Conservation (phyloP, 1,140 invertebrate genomes). For the Hyles euphorbiae region DNA sequence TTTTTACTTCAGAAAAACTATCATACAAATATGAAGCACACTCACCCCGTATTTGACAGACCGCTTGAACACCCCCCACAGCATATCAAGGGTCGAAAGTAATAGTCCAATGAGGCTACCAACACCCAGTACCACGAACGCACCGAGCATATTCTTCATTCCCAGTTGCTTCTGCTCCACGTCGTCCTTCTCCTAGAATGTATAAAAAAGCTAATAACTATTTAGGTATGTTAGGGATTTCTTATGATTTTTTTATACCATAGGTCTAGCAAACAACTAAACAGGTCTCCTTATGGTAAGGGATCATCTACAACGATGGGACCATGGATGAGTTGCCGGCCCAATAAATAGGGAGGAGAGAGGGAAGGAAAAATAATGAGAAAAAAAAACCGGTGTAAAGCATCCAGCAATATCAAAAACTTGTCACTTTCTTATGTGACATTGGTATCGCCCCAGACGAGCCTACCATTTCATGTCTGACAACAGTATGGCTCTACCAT, state of each 20-base stretch:
- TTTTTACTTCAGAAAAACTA: slow-evolving; percentile 1
- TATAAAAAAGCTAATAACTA: not conserved
- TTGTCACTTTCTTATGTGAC: too few relatives aligned
- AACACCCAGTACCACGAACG: slow-evolving; percentile 92
- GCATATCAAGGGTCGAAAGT: slow-evolving; percentile 63
- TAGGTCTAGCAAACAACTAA: too few relatives aligned
- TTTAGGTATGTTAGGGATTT: not conserved
- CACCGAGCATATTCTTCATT: slow-evolving; percentile 93
- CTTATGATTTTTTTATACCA: not conserved
- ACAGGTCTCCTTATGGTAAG: too few relatives aligned
- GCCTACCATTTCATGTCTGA: too few relatives aligned
- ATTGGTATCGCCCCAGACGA: too few relatives aligned
- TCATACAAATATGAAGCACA: slow-evolving; percentile 10
- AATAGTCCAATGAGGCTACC: slow-evolving; percentile 69
- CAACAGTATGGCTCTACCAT: too few relatives aligned
- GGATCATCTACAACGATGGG: too few relatives aligned
- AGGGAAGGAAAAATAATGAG: too few relatives aligned
- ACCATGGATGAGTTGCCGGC: too few relatives aligned
- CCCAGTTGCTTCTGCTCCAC: slow-evolving; percentile 79
- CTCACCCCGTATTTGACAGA: slow-evolving; percentile 67
- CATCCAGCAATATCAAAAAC: too few relatives aligned
- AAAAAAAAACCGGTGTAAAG: too few relatives aligned
- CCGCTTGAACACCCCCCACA: slow-evolving; percentile 64
- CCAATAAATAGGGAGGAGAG: too few relatives aligned
- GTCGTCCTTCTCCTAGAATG: slow-evolving; percentile 42